Percentiles rank a stretch among this genome's conserved stretches.
These are phyloP conservation scores for Erithacus rubecula DNA, from an alignment of 2,797 vertebrate species.

Conservation along the genomic window DNA sequence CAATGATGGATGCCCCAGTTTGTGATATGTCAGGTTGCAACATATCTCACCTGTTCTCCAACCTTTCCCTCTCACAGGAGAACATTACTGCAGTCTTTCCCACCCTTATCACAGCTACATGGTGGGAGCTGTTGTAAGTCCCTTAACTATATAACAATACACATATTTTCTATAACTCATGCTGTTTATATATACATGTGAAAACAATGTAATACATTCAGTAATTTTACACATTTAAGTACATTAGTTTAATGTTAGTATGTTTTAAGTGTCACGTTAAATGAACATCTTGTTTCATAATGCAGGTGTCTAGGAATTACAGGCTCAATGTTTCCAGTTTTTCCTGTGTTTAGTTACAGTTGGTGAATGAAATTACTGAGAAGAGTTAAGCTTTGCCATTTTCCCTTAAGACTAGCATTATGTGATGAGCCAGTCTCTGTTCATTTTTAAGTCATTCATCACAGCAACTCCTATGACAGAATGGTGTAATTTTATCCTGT, in stretches of 20 bases:
- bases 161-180: not conserved
- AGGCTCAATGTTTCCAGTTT: not conserved
- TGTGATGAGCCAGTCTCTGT: not conserved
- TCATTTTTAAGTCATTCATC: rapidly evolving
- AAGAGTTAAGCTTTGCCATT: not conserved
- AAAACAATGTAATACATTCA: not conserved
- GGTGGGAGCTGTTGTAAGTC: not conserved
- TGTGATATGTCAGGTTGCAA: not conserved
- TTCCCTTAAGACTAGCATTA: not conserved
- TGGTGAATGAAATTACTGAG: not conserved
- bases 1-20: not conserved
- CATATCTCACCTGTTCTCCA: not conserved
- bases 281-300: not conserved
- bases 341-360: not conserved
- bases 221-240: not conserved
- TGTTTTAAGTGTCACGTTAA: not conserved
- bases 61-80: not conserved
- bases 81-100: not conserved
- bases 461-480: not conserved
- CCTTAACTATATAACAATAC: not conserved
- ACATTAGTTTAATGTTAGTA: not conserved
- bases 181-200: not conserved
- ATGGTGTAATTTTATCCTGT: not conserved
- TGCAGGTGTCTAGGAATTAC: not conserved
- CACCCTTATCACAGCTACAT: not conserved